These are phyloP conservation scores for Morone saxatilis DNA, from an alignment of 2,113 vertebrate species.

Conservation along the genomic window DNA sequence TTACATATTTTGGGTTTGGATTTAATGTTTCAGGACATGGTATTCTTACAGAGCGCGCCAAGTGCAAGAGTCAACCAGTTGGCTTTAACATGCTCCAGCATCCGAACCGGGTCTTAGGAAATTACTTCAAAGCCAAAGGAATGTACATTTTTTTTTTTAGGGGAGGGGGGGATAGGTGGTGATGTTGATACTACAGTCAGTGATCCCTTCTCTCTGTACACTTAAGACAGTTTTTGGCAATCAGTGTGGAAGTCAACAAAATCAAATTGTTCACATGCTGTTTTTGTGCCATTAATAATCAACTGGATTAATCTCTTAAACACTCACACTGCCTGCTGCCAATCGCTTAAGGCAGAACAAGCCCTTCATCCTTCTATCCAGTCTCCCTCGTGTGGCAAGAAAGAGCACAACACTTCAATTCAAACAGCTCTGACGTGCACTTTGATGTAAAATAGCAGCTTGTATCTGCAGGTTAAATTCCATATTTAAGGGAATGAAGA, in stretches of 20 bases:
- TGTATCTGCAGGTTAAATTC: background rate
- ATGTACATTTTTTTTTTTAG: slow-evolving; percentile 40
- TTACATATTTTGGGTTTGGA: slow-evolving; percentile 68
- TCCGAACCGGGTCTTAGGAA: slow-evolving; percentile 15
- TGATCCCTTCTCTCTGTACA: background rate
- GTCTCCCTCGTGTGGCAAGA: slow-evolving; percentile 60
- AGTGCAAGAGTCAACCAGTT: slow-evolving; percentile 20
- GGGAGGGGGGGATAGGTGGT: background rate
- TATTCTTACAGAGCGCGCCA: slow-evolving; percentile 33
- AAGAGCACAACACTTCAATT: background rate
- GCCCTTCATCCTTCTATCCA: background rate
- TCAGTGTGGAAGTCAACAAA: too few relatives aligned
- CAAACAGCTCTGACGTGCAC: background rate
- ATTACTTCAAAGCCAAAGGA: slow-evolving; percentile 46
- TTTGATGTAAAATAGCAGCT: background rate
- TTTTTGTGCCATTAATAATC: background rate
- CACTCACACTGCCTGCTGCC: background rate
- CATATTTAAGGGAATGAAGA: background rate
- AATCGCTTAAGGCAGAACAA: background rate
- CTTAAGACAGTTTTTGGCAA: background rate
- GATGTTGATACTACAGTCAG: background rate
- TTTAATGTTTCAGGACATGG: slow-evolving; percentile 48
- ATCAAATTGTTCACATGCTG: background rate
- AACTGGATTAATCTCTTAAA: background rate
- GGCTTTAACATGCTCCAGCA: slow-evolving; percentile 17